Percentiles rank a stretch among this genome's conserved stretches.
Conservation (phyloP, 2,113 vertebrate species). For the Hylia prasina region DNA sequence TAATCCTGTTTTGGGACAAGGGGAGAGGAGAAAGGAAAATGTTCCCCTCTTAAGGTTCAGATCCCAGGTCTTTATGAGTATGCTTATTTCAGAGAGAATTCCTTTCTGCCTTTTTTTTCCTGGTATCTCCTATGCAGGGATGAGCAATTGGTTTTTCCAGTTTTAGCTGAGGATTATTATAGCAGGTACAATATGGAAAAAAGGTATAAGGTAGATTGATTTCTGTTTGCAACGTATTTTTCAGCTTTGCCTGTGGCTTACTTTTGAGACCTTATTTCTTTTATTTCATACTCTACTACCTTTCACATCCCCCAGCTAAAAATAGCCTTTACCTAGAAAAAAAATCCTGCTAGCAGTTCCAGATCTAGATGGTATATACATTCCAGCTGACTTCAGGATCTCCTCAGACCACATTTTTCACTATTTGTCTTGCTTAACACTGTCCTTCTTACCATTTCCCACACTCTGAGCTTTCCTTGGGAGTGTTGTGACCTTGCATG, state of each 20-base stretch:
- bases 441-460: background rate
- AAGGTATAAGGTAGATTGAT: background rate
- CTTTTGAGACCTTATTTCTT: background rate
- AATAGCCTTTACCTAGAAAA: background rate
- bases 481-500: accelerated
- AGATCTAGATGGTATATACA: background rate
- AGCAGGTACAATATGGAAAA: background rate
- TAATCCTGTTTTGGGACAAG: background rate
- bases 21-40: background rate
- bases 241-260: background rate
- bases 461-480: background rate
- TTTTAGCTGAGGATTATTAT: background rate
- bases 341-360: background rate
- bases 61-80: background rate
- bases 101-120: background rate
- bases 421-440: background rate
- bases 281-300: background rate
- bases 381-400: background rate
- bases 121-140: background rate
- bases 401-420: background rate
- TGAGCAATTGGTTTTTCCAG: background rate
- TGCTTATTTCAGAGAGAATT: background rate
- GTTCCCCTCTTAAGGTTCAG: background rate
- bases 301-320: background rate
- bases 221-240: constrained; percentile 1